phyloP scores from a whole-genome alignment of 1,140 invertebrate genomes.

The Dryas iulia region DNA sequence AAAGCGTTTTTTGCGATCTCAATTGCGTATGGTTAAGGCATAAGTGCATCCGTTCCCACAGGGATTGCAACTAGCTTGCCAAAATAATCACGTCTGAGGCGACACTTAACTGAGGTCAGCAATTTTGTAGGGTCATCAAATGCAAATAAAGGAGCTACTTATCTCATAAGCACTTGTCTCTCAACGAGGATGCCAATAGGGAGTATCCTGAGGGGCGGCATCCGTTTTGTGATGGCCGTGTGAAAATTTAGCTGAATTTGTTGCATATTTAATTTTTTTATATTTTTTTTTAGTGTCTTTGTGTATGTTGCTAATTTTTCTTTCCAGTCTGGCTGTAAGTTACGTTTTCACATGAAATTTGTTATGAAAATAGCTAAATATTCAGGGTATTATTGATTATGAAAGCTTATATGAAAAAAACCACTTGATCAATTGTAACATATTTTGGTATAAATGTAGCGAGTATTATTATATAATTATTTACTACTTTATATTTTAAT shows the following conservation, averaged over 20 bases:
- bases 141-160: slow-evolving; percentile 29
- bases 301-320: too few relatives aligned
- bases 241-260: slow-evolving; percentile 23
- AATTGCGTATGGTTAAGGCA: slow-evolving; percentile 37
- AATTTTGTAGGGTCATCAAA: slow-evolving; percentile 30
- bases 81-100: slow-evolving; percentile 58
- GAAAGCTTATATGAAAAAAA: too few relatives aligned
- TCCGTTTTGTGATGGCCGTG: slow-evolving; percentile 43
- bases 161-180: slow-evolving; percentile 32
- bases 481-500: too few relatives aligned
- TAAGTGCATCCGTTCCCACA: slow-evolving; percentile 59
- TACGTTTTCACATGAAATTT: too few relatives aligned
- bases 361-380: too few relatives aligned
- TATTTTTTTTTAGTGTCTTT: too few relatives aligned
- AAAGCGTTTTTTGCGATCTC: slow-evolving; percentile 43
- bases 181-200: slow-evolving; percentile 37
- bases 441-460: too few relatives aligned
- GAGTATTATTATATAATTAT: too few relatives aligned
- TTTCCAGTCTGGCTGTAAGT: too few relatives aligned
- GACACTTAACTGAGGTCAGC: slow-evolving; percentile 42
- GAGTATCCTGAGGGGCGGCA: slow-evolving; percentile 43
- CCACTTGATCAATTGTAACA: too few relatives aligned
- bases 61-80: slow-evolving; percentile 37
- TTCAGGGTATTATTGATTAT: too few relatives aligned
- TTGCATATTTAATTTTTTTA: neutral